Evolutionary conservation across 2,113 vertebrate species (phyloP), one percentile per base, ranked within the genome.

Genomic region (Notothenia rossii): DNA sequence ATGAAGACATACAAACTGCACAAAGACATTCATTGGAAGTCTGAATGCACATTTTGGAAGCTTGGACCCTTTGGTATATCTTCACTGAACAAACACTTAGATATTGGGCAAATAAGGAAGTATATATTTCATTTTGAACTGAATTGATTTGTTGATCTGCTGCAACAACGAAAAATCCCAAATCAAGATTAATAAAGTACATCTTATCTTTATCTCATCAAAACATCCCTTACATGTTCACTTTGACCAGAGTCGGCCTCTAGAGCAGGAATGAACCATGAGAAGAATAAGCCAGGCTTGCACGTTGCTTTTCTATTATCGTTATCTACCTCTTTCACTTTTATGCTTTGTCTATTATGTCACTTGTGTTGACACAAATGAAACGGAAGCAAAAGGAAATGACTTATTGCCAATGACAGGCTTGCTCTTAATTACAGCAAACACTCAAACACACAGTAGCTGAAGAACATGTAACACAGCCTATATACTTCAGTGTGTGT

Each of bases 371-470:
- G 54, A 18, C 46, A 70, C 43, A 75, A 61, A 60, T 10, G 29
- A 33, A 43, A 53, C 2, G 15, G 11, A 0, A 72, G 62, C 36
- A 71, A 61, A 49, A 11, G 29, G 51, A 68, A 79, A 68, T 49
- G 7, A 79, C 56, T 58, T 62, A 50, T 25, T 63, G 10, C 48
- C 45, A 58, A 13, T 7, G 20, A 50, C 36, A 17, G 3, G 14
- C 43, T 55, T 33, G 50, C 71, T 71, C 48, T 63, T 33, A 81
- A 80, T 87, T 63, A 60, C 62, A 73, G 66, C 20, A 62, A 71
- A 50, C 4, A 63, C 43, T 50, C n/a, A 40, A 50, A 65, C 22
- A 82, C 22, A 60, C 9, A 18, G n/a, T 17, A 7, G 43, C 55
- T 45, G 18, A 81, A n/a, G 2, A 4, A 63, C 40, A 66, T 54